Percentiles rank a stretch among this genome's conserved stretches.
Conservation (phyloP, 1,140 invertebrate genomes). For the Gryon sp. region DNA sequence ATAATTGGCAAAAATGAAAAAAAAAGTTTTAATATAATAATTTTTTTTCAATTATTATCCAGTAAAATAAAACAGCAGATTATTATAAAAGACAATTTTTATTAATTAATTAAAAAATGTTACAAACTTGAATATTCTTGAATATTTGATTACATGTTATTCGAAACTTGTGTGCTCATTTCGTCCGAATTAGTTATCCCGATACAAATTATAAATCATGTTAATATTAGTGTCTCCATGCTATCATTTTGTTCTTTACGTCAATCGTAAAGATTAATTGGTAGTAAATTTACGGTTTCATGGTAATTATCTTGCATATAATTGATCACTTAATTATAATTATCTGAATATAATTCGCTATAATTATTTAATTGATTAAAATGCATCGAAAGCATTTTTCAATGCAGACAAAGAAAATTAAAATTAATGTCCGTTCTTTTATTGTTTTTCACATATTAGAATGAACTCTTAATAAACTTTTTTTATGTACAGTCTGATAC, state of each 20-base stretch:
- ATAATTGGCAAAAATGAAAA: no score
- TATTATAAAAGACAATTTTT: no score
- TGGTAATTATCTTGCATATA: slow-evolving; percentile 22
- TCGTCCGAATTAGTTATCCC: slow-evolving; percentile 21
- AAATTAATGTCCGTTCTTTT: not conserved
- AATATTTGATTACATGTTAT: no score
- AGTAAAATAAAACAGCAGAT: no score
- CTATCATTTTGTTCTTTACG: slow-evolving; percentile 21
- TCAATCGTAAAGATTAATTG: slow-evolving; percentile 23
- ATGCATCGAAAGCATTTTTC: no score
- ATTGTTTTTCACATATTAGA: slow-evolving; percentile 7
- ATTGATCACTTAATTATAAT: no score
- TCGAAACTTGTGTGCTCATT: not conserved
- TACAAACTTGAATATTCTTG: no score
- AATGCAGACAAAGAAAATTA: no score
- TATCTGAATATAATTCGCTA: slow-evolving; percentile 16
- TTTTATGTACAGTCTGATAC: slow-evolving; percentile 16
- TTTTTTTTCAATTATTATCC: no score
- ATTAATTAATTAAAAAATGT: no score
- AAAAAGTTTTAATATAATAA: no score
- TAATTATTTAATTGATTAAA: slow-evolving; percentile 9
- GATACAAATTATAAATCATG: slow-evolving; percentile 8
- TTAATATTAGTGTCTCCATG: slow-evolving; percentile 1
- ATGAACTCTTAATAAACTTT: slow-evolving; percentile 33
- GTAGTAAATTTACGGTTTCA: slow-evolving; percentile 8